A percentile compares a stretch with the other conserved stretches of the same genome.
Evolutionary conservation across 2,888 invertebrate species (phyloP).

Genomic region (Embidobia sp.): DNA sequence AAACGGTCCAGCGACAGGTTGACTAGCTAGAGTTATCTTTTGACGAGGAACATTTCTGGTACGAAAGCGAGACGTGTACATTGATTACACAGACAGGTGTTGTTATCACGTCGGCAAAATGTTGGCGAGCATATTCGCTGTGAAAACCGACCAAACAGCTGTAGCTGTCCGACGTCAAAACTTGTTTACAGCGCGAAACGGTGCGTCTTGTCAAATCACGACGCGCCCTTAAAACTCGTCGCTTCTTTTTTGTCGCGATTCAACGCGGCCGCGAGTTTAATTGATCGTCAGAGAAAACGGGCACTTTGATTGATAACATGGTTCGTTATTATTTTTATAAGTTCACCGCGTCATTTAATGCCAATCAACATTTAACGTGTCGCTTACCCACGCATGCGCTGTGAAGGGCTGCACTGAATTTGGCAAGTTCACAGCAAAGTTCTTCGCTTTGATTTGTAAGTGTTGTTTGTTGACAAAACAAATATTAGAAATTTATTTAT

Average conservation of each 20-base stretch:
- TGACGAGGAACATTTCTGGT: conserved; percentile 19
- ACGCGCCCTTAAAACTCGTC: no score
- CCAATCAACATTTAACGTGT: conserved; percentile 25
- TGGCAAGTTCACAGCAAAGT: no score
- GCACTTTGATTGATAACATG: conserved; percentile 17
- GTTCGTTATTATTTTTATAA: conserved; percentile 35
- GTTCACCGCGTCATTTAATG: conserved; percentile 36
- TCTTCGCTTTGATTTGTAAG: no score
- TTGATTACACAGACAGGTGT: conserved; percentile 1
- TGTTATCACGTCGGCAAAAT: conserved; percentile 37
- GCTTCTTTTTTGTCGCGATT: no score
- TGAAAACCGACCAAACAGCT: conserved; percentile 54
- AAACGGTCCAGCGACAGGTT: conserved; percentile 5
- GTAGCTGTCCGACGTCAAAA: conserved; percentile 43
- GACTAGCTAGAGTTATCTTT: conserved; percentile 10
- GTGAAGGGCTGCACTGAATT: not conserved
- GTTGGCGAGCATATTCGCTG: conserved; percentile 47
- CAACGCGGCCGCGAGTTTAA: not conserved
- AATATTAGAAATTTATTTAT: no score
- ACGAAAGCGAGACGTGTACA: not conserved
- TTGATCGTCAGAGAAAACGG: not conserved
- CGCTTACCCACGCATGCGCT: conserved; percentile 6
- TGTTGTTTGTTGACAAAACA: no score
- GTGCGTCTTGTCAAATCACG: no score
- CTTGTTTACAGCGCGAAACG: no score